Conservation (phyloP, 1,140 invertebrate genomes). For the Dolichoris vasculosae region DNA sequence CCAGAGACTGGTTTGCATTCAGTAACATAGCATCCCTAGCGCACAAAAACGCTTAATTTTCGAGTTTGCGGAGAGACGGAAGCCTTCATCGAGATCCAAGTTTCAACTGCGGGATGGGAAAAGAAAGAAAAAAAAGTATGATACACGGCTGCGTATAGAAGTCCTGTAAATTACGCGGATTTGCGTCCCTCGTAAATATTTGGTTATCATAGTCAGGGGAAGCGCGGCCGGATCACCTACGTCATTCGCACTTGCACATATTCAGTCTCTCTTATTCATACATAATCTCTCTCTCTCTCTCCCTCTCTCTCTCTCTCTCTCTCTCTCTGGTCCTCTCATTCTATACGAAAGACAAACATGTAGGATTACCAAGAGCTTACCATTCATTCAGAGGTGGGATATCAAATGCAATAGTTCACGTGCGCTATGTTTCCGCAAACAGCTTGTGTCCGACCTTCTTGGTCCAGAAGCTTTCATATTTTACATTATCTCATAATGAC, state of each 20-base stretch:
- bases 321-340: background rate
- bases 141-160: slow-evolving; percentile 41
- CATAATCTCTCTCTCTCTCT: slow-evolving; percentile 29
- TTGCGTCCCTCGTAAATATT: slow-evolving; percentile 70
- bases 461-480: slow-evolving; percentile 31
- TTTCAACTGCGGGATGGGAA: background rate
- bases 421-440: slow-evolving; percentile 6
- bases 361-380: slow-evolving; percentile 57
- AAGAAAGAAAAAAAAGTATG: slow-evolving; percentile 31
- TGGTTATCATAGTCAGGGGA: slow-evolving; percentile 72
- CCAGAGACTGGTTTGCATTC: background rate
- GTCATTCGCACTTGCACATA: slow-evolving; percentile 60
- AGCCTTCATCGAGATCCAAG: background rate
- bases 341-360: slow-evolving; percentile 39
- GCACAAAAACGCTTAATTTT: slow-evolving; percentile 53
- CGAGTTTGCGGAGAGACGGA: slow-evolving; percentile 2
- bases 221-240: slow-evolving; percentile 59
- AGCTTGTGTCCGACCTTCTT: slow-evolving; percentile 7
- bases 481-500: slow-evolving; percentile 26
- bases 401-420: slow-evolving; percentile 65
- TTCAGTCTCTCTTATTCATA: too few species aligned
- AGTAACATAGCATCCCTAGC: background rate
- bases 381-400: slow-evolving; percentile 63
- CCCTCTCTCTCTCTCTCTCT: slow-evolving; percentile 28
- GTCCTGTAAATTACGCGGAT: slow-evolving; percentile 68